Base-by-base conservation (phyloP, 2,888 invertebrate species). In the Pheosia tremula region DNA sequence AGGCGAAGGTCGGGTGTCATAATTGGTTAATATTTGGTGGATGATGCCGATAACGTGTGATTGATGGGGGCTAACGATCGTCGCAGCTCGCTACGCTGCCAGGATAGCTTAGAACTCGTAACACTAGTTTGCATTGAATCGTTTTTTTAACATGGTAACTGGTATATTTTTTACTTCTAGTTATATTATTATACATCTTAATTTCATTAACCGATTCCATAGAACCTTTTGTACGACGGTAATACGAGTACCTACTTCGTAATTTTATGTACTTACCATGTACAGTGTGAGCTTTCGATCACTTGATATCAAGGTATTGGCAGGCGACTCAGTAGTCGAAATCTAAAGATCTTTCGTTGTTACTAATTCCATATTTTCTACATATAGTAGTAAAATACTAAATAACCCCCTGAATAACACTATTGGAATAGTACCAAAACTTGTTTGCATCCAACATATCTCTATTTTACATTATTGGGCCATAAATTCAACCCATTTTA, bases 21-120 rank as follows among this genome's bases (percentile, higher is more conserved):
- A 90, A 91, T 90, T 91, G 88, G 84, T 84, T 86, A 84, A 89
- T 88, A 89, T 87, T 88, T 88, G 72, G 83, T 80, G 84, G 84
- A 77, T 84, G 80, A 83, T 81, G 85, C 87, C 87, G 91, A 90
- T 91, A 90, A 87, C 87, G 84, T 79, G 84, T 90, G 91, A 91
- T 91, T 90, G 89, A 91, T 91, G 90, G 83, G 77, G 77, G 74
- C 78, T 87, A 88, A 87, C 86, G 87, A 85, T 82, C 82, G 81
- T 68, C 66, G 61, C 49, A 47, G 63, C 59, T 66, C 71, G 65
- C 58, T 74, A 52, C 49, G 62, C 63, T 61, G 67, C 67, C 60
- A n/a, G 62, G 64, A 63, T 64, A 69, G 72, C 70, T 78, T 74
- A 68, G 74, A 65, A 67, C 61, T 67, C 62, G 63, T 53, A 64